These are phyloP conservation scores for Catharus bicknelli DNA, from an alignment of 2,113 vertebrate genomes.

Conservation along the genomic window DNA sequence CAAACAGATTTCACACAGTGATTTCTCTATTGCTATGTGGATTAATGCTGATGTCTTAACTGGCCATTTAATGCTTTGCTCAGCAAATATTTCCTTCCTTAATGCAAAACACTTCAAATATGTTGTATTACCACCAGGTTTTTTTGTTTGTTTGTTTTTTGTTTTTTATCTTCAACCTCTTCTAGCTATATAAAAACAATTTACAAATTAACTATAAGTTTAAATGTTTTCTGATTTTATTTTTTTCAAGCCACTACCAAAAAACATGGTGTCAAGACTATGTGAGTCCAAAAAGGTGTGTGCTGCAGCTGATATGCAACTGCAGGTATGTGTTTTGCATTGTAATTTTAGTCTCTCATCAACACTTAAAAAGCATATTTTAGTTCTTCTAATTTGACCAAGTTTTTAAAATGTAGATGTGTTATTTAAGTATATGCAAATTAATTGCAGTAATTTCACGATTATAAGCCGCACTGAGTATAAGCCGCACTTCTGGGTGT, in stretches of 20 bases:
- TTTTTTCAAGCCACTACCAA: conserved; percentile 81
- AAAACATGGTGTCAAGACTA: conserved; percentile 91
- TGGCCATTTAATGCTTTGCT: neutral
- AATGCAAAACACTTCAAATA: neutral
- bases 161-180: neutral
- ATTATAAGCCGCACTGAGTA: no score
- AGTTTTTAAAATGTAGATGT: neutral
- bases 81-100: neutral
- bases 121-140: neutral
- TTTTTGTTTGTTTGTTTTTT: neutral
- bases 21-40: neutral
- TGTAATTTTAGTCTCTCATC: neutral
- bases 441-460: neutral
- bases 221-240: neutral
- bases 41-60: neutral
- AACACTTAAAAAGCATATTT: neutral
- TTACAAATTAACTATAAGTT: neutral
- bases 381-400: neutral
- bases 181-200: neutral
- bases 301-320: conserved; percentile 92
- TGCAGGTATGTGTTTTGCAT: conserved; percentile 83
- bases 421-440: neutral
- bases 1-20: neutral
- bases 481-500: no score
- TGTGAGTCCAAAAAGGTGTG: conserved; percentile 97